Conservation (phyloP, 2,113 vertebrate genomes). For the Bambusicola thoracicus region DNA sequence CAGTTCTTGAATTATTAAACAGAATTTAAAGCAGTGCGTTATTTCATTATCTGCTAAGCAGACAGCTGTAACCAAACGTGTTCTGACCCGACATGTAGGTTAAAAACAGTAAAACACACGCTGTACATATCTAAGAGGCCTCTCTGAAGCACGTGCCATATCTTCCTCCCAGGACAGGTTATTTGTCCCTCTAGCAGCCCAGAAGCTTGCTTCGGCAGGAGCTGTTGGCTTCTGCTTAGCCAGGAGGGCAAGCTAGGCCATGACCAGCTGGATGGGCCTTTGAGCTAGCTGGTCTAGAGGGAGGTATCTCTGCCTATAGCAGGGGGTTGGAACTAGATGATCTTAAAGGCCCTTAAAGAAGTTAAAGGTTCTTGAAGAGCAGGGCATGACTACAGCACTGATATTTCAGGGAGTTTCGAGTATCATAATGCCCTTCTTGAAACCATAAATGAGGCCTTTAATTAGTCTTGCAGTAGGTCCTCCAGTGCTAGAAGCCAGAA, state of each 20-base stretch:
- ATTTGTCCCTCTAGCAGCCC: not conserved
- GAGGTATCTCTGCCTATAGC: no score
- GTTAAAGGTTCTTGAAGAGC: no score
- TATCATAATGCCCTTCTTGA: not conserved
- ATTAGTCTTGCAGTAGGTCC: not conserved
- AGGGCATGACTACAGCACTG: not conserved
- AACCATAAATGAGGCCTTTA: not conserved
- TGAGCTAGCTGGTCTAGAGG: no score
- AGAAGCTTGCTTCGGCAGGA: not conserved
- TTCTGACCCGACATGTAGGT: not conserved
- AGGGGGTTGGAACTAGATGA: no score
- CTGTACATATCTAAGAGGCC: not conserved
- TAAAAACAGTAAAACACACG: not conserved
- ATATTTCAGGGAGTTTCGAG: not conserved
- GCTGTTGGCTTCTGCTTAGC: not conserved
- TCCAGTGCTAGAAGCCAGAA: not conserved
- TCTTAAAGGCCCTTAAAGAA: no score
- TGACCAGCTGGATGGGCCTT: no score
- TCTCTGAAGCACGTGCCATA: rapidly evolving
- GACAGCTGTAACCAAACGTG: not conserved
- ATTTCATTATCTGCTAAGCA: not conserved
- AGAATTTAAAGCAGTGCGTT: not conserved
- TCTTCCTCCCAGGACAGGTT: not conserved
- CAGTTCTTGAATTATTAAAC: not conserved
- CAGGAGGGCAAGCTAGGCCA: rapidly evolving